Conservation (phyloP, 37 sponge, comb jelly and placozoan genomes). For the Cladorhizidae sp. region DNA sequence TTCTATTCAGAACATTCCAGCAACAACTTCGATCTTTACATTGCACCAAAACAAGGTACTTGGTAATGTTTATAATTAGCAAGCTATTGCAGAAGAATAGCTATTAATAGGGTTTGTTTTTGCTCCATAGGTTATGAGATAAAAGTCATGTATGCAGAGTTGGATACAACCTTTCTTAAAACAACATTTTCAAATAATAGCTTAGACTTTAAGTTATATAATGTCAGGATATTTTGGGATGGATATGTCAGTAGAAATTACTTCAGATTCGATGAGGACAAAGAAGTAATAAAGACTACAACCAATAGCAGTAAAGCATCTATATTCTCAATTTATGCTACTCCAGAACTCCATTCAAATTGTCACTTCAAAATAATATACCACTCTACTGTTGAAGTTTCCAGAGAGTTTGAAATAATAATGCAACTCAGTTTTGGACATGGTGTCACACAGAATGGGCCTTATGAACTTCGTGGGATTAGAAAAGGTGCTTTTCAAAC, state of each 20-base stretch:
- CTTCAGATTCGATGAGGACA: not conserved
- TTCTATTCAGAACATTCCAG: not conserved
- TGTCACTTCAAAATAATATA: not conserved
- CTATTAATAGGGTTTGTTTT: too few relatives aligned
- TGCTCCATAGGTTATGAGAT: not conserved
- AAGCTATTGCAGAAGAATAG: too few relatives aligned
- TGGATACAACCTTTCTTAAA: not conserved
- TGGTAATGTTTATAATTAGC: not conserved
- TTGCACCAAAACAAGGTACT: not conserved
- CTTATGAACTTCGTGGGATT: too few relatives aligned
- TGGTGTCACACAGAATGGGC: too few relatives aligned
- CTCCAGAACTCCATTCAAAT: not conserved
- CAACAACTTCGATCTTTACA: not conserved
- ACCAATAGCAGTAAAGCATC: conserved; percentile 3
- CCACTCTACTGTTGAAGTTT: not conserved
- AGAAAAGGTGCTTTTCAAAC: too few relatives aligned
- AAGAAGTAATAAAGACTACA: not conserved
- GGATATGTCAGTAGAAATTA: not conserved
- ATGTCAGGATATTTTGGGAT: not conserved
- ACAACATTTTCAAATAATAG: not conserved
- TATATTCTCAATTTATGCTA: not conserved
- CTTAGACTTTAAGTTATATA: not conserved
- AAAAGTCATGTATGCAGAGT: not conserved
- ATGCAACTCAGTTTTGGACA: too few relatives aligned
- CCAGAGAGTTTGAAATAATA: too few relatives aligned